phyloP scores from a whole-genome alignment of 92 coral and sea anemone species.

The Plumapathes pennacea region DNA sequence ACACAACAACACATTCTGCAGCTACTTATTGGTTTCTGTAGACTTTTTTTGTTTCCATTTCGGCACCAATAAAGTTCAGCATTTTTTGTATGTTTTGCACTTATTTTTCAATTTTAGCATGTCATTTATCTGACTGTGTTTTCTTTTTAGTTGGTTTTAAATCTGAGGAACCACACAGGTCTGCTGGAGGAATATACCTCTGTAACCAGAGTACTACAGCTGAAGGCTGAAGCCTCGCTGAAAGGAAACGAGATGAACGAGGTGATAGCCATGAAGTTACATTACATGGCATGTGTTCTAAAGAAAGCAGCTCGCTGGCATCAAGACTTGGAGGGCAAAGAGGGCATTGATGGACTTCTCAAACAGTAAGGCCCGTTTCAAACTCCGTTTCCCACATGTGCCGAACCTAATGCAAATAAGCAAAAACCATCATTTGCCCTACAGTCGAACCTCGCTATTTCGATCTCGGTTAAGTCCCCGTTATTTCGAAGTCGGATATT shows the following conservation, averaged over 20 bases:
- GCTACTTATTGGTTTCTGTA: too few species aligned
- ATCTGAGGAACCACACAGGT: slow-evolving; percentile 63
- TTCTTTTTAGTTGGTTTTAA: slow-evolving; percentile 58
- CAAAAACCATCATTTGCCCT: too few species aligned
- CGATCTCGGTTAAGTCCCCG: too few species aligned
- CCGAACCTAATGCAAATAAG: too few species aligned
- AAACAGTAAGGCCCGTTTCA: slow-evolving; percentile 56
- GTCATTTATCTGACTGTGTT: not conserved
- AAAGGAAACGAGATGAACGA: slow-evolving; percentile 68
- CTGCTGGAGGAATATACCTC: slow-evolving; percentile 77
- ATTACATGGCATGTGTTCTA: slow-evolving; percentile 63
- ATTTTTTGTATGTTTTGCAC: not conserved
- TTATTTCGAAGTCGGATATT: too few species aligned
- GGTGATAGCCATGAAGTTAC: slow-evolving; percentile 89
- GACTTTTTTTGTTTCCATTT: too few species aligned
- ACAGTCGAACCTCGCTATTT: too few species aligned
- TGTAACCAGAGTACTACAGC: slow-evolving; percentile 74
- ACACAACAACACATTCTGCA: too few species aligned
- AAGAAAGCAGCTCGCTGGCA: slow-evolving; percentile 84
- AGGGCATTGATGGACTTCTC: slow-evolving; percentile 79
- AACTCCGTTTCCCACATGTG: too few species aligned
- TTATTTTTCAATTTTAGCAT: not conserved
- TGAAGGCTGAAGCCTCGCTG: slow-evolving; percentile 59
- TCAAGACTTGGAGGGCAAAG: slow-evolving; percentile 77
- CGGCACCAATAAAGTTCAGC: too few species aligned